Conservation (phyloP, 2,888 invertebrate genomes). For the Oxyscelio sp. region DNA sequence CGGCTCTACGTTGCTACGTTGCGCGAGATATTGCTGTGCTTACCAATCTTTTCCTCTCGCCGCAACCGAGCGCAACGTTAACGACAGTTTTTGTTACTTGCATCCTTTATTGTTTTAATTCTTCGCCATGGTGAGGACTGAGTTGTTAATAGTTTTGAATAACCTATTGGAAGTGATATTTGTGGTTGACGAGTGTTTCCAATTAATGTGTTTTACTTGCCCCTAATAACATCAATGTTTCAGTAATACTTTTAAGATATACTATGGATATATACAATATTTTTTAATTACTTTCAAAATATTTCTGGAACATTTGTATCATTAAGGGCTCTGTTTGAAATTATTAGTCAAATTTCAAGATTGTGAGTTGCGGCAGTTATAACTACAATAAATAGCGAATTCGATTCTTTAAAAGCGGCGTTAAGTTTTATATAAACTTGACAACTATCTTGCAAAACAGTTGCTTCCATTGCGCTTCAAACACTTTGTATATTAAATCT, state of each 20-base stretch:
- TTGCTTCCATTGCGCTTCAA: too few relatives aligned
- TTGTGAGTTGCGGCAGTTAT: neutral
- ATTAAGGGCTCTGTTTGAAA: too few relatives aligned
- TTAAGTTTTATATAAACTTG: too few relatives aligned
- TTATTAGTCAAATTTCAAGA: neutral
- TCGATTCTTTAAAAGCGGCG: too few relatives aligned
- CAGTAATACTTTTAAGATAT: too few relatives aligned
- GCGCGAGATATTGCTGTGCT: constrained; percentile 77
- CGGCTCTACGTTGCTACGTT: constrained; percentile 81
- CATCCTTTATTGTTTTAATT: neutral
- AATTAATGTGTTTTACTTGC: too few relatives aligned
- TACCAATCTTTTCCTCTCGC: constrained; percentile 54
- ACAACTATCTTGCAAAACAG: too few relatives aligned
- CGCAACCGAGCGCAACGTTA: neutral
- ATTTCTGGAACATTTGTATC: too few relatives aligned
- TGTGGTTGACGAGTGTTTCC: neutral
- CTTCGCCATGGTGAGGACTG: neutral
- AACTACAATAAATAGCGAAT: too few relatives aligned
- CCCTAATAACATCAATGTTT: too few relatives aligned
- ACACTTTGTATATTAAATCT: neutral
- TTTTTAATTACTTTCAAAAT: too few relatives aligned
- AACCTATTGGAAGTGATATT: neutral
- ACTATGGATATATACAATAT: too few relatives aligned
- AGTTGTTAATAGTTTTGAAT: neutral
- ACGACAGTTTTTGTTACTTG: neutral